These are phyloP conservation scores for Arctia plantaginis DNA, from an alignment of 2,888 invertebrate species.

Conservation along the genomic window DNA sequence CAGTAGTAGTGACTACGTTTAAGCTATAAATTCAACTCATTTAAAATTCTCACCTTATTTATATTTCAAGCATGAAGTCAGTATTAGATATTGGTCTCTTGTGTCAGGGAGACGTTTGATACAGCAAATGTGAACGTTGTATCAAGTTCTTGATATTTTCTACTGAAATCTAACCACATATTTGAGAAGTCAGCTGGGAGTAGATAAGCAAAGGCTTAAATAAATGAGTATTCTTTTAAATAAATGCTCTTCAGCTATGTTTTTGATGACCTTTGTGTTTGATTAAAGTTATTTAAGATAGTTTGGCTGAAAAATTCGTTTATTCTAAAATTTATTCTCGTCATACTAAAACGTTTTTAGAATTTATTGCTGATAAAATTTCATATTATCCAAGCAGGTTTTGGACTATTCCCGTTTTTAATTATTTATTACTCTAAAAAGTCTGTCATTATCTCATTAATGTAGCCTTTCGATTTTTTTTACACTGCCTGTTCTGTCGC, in stretches of 20 bases:
- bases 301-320: neutral
- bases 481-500: too few species aligned
- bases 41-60: constrained; percentile 28
- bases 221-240: constrained; percentile 39
- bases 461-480: too few species aligned
- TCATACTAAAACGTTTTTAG: neutral
- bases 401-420: neutral
- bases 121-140: constrained; percentile 44
- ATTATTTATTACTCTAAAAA: too few species aligned
- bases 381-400: neutral
- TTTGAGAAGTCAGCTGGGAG: constrained; percentile 50
- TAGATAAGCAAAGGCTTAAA: constrained; percentile 47
- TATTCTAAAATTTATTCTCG: neutral
- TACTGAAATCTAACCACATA: constrained; percentile 35
- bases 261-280: constrained; percentile 23
- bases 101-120: constrained; percentile 46
- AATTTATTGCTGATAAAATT: neutral
- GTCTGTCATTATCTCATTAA: too few species aligned
- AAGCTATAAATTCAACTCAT: constrained; percentile 33
- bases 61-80: constrained; percentile 44
- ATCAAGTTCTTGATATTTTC: constrained; percentile 49
- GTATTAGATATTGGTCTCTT: constrained; percentile 47
- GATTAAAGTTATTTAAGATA: constrained; percentile 18
- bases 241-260: constrained; percentile 28
- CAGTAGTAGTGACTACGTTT: constrained; percentile 1